These are phyloP conservation scores for Drosophila bocqueti DNA, from an alignment of 1,140 invertebrate species.

Conservation along the genomic window DNA sequence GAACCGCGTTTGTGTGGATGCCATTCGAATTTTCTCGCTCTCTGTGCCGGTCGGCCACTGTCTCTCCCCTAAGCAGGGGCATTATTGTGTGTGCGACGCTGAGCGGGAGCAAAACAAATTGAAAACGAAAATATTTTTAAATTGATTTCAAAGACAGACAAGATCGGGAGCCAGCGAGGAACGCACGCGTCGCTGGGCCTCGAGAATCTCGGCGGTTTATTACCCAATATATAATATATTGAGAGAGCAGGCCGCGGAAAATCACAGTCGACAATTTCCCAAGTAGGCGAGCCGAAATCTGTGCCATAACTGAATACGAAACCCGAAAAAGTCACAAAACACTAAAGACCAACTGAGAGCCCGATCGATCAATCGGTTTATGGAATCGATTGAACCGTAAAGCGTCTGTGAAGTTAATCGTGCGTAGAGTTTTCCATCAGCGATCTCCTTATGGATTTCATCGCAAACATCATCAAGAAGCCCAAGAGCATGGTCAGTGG, in stretches of 20 bases:
- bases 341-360: conserved; percentile 23
- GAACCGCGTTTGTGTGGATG: conserved; percentile 55
- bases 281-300: conserved; percentile 38
- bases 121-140: conserved; percentile 82
- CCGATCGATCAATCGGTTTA: conserved; percentile 32
- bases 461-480: conserved; percentile 74
- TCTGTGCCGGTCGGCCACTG: conserved; percentile 9
- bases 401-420: conserved; percentile 49
- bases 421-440: conserved; percentile 44
- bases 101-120: conserved; percentile 60
- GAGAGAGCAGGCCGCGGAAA: conserved; percentile 26
- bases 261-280: conserved; percentile 44
- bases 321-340: conserved; percentile 24
- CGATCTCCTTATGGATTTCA: conserved; percentile 66
- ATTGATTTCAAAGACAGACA: conserved; percentile 78
- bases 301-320: conserved; percentile 32
- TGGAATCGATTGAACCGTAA: conserved; percentile 53
- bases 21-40: conserved; percentile 54
- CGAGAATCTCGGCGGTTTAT: conserved; percentile 36
- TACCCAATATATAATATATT: conserved; percentile 51
- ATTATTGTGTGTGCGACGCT: conserved; percentile 20
- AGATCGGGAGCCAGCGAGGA: conserved; percentile 49
- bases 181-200: conserved; percentile 22
- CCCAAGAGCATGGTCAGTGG: conserved; percentile 56
- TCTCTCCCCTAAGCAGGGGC: conserved; percentile 15